A percentile compares a stretch with the other conserved stretches of the same genome.
Conservation (phyloP, 2,113 vertebrate genomes). For the Microtus ochrogaster region DNA sequence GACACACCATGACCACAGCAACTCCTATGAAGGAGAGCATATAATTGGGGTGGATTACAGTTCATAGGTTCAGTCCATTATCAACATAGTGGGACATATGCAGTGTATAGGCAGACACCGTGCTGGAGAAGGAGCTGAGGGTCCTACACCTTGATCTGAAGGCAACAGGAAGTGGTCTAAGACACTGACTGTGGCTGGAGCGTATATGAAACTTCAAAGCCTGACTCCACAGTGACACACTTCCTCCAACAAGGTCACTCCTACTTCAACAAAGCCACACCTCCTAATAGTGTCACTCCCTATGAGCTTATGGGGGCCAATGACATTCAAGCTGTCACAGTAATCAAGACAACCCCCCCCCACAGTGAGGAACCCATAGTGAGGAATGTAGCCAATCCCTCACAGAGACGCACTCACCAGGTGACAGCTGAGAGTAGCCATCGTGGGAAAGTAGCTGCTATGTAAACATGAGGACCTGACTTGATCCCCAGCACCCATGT, state of each 20-base stretch:
- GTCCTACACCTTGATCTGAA: not conserved
- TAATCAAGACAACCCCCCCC: not conserved
- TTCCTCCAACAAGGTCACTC: not conserved
- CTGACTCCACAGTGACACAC: not conserved
- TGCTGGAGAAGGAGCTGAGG: not conserved
- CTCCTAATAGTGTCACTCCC: too few relatives aligned
- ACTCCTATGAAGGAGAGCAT: not conserved
- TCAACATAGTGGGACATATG: not conserved
- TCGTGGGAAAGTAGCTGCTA: not conserved
- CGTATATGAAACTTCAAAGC: not conserved
- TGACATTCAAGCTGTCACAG: not conserved
- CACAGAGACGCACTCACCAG: not conserved
- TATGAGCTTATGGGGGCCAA: too few relatives aligned
- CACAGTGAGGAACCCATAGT: not conserved
- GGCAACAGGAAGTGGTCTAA: not conserved
- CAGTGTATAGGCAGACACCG: not conserved
- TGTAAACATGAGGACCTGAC: not conserved
- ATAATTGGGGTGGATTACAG: not conserved
- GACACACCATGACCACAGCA: not conserved
- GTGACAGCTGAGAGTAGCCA: not conserved
- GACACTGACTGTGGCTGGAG: not conserved
- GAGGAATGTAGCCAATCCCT: not conserved
- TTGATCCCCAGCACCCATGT: not conserved
- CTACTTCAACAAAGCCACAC: not conserved
- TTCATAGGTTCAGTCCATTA: not conserved